Percentiles rank a stretch among this genome's conserved stretches.
phyloP scores from a whole-genome alignment of 2,797 vertebrate genomes.

The Amphiprion clarkii region DNA sequence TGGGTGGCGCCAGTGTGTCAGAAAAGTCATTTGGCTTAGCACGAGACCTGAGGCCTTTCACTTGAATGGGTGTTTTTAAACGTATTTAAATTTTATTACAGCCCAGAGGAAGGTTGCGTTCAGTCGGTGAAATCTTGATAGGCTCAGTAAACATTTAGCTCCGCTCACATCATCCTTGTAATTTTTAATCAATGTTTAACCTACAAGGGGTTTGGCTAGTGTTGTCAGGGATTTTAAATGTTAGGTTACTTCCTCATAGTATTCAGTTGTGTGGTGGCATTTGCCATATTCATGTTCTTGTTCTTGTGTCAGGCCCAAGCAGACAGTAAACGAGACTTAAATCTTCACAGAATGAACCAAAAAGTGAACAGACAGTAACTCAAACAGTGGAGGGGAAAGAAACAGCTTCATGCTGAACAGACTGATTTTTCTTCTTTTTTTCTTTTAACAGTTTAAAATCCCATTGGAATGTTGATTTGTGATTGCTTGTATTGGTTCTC shows the following conservation, averaged over 20 bases:
- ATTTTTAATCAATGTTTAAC: slow-evolving; percentile 54
- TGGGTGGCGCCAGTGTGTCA: slow-evolving; percentile 65
- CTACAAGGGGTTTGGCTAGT: slow-evolving; percentile 36
- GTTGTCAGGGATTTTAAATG: slow-evolving; percentile 71
- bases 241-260: slow-evolving; percentile 61
- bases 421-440: slow-evolving; percentile 37
- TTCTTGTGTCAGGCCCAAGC: slow-evolving; percentile 59
- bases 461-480: slow-evolving; percentile 67
- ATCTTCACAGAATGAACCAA: slow-evolving; percentile 67
- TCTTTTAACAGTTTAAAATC: neutral
- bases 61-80: slow-evolving; percentile 63
- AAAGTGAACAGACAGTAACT: slow-evolving; percentile 59
- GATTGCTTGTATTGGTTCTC: slow-evolving; percentile 49
- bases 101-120: slow-evolving; percentile 13
- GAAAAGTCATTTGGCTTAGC: slow-evolving; percentile 47
- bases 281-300: slow-evolving; percentile 40
- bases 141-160: slow-evolving; percentile 15
- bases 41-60: slow-evolving; percentile 53
- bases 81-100: slow-evolving; percentile 46
- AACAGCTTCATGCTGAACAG: slow-evolving; percentile 55
- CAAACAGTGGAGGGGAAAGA: slow-evolving; percentile 51
- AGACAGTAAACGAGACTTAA: slow-evolving; percentile 52
- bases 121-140: neutral
- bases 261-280: slow-evolving; percentile 48
- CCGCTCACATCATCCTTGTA: slow-evolving; percentile 18